A percentile compares a stretch with the other conserved stretches of the same genome.
These are phyloP conservation scores for Fistularia commersonii DNA, from an alignment of 2,797 vertebrate genomes.

Conservation along the genomic window DNA sequence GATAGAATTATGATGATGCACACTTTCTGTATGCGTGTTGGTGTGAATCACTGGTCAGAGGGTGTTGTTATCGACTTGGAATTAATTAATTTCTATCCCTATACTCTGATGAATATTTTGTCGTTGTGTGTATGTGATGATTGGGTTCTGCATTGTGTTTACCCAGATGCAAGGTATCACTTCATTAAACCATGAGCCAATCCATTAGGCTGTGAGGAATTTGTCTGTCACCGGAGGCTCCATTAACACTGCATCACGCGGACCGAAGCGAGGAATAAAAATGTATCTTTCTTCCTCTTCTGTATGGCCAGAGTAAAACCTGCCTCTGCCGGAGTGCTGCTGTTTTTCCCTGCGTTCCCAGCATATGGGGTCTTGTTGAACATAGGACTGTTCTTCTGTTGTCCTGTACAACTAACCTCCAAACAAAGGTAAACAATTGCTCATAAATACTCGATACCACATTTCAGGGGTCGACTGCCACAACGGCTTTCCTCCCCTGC, in stretches of 20 bases:
- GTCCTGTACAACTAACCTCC: not conserved
- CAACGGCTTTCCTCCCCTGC: conserved; percentile 24
- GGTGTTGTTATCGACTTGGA: conserved; percentile 29
- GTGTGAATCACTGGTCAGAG: conserved; percentile 16
- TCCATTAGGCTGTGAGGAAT: conserved; percentile 56
- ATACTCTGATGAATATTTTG: conserved; percentile 21
- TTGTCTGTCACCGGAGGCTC: conserved; percentile 46
- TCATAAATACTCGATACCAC: not conserved
- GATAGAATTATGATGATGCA: conserved; percentile 37
- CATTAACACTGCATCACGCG: conserved; percentile 55
- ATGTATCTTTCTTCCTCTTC: conserved; percentile 34
- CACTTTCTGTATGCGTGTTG: conserved; percentile 2
- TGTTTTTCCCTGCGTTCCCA: conserved; percentile 11
- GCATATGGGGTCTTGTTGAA: not conserved
- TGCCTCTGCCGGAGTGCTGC: not conserved
- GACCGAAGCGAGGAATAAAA: conserved; percentile 60
- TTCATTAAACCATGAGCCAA: conserved; percentile 60
- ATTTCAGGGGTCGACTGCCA: not conserved
- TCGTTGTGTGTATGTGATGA: not conserved
- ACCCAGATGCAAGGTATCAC: conserved; percentile 60
- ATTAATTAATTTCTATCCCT: conserved; percentile 3
- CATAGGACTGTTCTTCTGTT: too few species aligned
- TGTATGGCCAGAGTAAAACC: conserved; percentile 9
- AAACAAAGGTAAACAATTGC: conserved; percentile 8
- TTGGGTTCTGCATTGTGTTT: conserved; percentile 18